These are phyloP conservation scores for Palythoa heliodiscus DNA, from an alignment of 92 coral and sea anemone genomes.

Conservation along the genomic window DNA sequence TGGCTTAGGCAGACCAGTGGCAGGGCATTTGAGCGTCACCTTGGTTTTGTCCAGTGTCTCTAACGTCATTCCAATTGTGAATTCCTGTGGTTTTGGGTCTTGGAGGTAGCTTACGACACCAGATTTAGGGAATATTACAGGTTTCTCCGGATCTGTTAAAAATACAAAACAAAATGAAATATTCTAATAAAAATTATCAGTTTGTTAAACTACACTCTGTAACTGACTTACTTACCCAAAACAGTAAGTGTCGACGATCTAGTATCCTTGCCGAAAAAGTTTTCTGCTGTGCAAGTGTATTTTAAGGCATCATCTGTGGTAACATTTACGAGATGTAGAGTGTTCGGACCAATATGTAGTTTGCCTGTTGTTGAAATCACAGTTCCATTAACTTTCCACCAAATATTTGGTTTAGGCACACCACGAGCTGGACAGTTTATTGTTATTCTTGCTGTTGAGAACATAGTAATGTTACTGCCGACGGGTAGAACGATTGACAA, in stretches of 20 bases:
- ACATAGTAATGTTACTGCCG: constrained; percentile 31
- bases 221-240: background rate
- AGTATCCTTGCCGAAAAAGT: constrained; percentile 13
- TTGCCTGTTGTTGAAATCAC: background rate
- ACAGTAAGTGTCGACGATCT: constrained; percentile 20
- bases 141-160: constrained; percentile 23
- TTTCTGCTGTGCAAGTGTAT: constrained; percentile 31
- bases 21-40: constrained; percentile 27
- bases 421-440: constrained; percentile 26
- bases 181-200: no score
- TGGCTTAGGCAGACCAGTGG: constrained; percentile 28
- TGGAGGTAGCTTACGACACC: background rate
- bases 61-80: constrained; percentile 20
- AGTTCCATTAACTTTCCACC: constrained; percentile 21
- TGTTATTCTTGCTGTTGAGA: background rate
- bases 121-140: constrained; percentile 9
- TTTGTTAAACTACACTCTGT: no score
- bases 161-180: background rate
- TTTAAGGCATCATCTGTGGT: background rate
- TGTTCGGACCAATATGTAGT: background rate
- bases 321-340: constrained; percentile 1
- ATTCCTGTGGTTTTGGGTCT: constrained; percentile 1
- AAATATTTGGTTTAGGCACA: constrained; percentile 12
- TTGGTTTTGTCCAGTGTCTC: constrained; percentile 18
- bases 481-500: background rate